phyloP scores from a whole-genome alignment of 2,113 vertebrate genomes.

The Smithornis capensis region DNA sequence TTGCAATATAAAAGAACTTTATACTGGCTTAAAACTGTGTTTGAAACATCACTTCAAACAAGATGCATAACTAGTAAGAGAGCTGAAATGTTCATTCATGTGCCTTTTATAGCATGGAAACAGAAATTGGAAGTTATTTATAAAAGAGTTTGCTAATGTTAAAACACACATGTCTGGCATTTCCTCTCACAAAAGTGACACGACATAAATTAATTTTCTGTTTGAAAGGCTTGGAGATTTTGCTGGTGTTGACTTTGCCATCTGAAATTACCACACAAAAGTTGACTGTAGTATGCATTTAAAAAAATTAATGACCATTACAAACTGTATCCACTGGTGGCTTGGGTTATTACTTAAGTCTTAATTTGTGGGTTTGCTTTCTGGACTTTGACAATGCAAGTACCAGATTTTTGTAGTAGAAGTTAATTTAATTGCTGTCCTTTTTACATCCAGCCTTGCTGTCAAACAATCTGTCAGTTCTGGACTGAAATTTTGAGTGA shows the following conservation, averaged over 20 bases:
- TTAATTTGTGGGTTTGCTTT: not conserved
- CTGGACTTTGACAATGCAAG: not conserved
- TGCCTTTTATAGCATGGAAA: not conserved
- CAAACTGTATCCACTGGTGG: not conserved
- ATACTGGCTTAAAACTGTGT: not conserved
- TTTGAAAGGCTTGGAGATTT: not conserved
- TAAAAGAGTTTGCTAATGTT: not conserved
- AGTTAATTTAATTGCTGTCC: not conserved
- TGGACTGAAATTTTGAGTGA: not conserved
- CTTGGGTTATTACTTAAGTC: not conserved
- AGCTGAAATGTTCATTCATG: not conserved
- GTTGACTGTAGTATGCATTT: not conserved
- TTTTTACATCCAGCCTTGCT: not conserved
- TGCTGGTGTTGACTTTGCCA: not conserved
- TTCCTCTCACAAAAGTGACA: not conserved
- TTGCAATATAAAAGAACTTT: not conserved
- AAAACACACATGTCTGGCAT: not conserved
- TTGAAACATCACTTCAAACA: not conserved
- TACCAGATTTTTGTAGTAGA: not conserved
- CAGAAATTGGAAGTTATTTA: not conserved
- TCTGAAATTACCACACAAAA: not conserved
- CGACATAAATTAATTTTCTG: not conserved
- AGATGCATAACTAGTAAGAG: not conserved
- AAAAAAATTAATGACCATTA: not conserved
- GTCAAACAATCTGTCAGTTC: not conserved